Evolutionary conservation across 92 coral and sea anemone species (phyloP), one percentile per base, ranked within the genome.

Genomic region (Heliopora coerulea): DNA sequence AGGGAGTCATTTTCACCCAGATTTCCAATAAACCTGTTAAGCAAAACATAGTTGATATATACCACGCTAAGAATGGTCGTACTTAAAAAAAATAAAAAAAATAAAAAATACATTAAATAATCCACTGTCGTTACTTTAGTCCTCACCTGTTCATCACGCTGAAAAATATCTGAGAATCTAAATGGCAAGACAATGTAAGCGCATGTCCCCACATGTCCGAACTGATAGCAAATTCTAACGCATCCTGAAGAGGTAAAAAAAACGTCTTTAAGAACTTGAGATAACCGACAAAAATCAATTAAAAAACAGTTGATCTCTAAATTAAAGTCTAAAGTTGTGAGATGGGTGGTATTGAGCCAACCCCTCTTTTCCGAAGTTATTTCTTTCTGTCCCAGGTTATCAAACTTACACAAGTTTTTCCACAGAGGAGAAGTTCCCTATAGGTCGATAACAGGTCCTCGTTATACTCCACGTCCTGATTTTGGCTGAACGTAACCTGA

Each of bases 201-300:
- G 96, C 91, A 59, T 89, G 96, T 0, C 91, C 96, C 96, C 96
- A 89, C 40, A 87, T 50, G 29, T 75, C 68, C 30, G 78, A 65
- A 2, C 24, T 63, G 70, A 84, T 79, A 21, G 89, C 84, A 32
- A 79, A 79, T 56, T 87, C 89, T 12, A 89, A 39, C 0, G 96
- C 96, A 31, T 89, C 96, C 91, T 89, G 50, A 0, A 50, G 30
- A 20, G 14, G 8, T 10, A 56, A 72, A 62, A 3, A 76, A 27
- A 28, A 69, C 5, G 19, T 46, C 58, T 13, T 2, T 0, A 39
- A 23, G 65, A 65, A 62, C 66, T 75, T 10, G 81, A 24, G 62
- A 23, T 69, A 0, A 74, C 81, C 65, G 62, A 17, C 1, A 63
- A n/a, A n/a, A n/a, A n/a, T n/a, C n/a, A n/a, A n/a, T n/a, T n/a